Evolutionary conservation across 2,797 vertebrate species (phyloP), one percentile per base, ranked within the genome.

Genomic region (Nasua narica): DNA sequence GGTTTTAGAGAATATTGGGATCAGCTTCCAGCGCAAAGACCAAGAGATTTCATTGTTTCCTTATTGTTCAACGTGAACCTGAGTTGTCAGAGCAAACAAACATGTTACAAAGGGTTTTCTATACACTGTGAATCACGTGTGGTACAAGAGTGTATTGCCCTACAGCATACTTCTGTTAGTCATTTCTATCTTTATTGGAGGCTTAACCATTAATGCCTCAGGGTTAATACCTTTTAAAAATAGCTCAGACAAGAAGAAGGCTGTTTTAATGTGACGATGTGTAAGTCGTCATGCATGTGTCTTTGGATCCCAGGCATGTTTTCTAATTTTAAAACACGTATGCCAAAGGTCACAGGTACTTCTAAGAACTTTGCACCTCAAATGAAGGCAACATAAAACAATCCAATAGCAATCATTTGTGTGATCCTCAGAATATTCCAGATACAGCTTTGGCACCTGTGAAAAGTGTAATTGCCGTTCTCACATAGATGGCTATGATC

Each of bases 191-290:
- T 74, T 91, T 85, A 89, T 67, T 48, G 70, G 32, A 94, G 62
- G 76, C 29, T 76, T 96, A 86, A 50, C 46, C 50, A n/a, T 78
- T 60, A 82, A 69, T 40, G 40, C 40, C 72, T 87, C 58, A n/a
- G 96, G 82, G 81, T 76, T 92, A 79, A 77, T 27, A 48, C 12
- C 46, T 79, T 95, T 89, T 58, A 83, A 97, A 97, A 96, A 91
- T 79, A 95, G 58, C 52, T 76, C 37, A 67, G 46, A 83, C 96
- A 35, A 86, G 43, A 81, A 83, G 3, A 35, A 88, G 32, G 72
- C 67, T 58, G 74, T 46, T 84, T 65, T 50, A 79, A 82, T 18
- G 29, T 87, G 46, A 48, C 27, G 16, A 19, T 65, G 65, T 13
- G 1, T 74, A 87, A 95, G 78, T 78, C 14, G 16, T 87, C 46